Evolutionary conservation across 2,888 invertebrate species (phyloP), one percentile per base, ranked within the genome.

Genomic region (Chaitophorus viminalis): DNA sequence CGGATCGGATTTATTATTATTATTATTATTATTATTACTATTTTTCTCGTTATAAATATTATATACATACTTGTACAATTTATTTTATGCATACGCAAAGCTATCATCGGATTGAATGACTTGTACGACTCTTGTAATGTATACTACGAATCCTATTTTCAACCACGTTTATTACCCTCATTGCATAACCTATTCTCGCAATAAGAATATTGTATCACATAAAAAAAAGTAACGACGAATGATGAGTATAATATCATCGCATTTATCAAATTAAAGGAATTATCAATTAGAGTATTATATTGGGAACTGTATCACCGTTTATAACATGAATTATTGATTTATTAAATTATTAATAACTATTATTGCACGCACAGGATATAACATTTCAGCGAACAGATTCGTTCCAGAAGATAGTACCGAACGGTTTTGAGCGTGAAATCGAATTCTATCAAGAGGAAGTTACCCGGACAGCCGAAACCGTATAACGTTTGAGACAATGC

Each of bases 1-100:
- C 84, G 76, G 75, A 76, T 83, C 65, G 83, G 25, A 46, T 76
- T 76, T 31, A 29, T 74, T 52, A 82, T 72, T 54, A 46, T 82
- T 46, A 25, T 70, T 46, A 82, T 31, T 70, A 70, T 74, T 74
- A 83, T 54, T 46, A 46, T 14, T 11, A 46, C 33, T 65, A 39
- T 79, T 79, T 79, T 68, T 79, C 29, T 70, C 14, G 17, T 17
- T 31, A 31, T 29, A 29, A 17, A 70, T 29, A 46, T 46, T 46
- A 65, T 36, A 65, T 9, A 17, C 36, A 29, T 60, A 33, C 29
- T 17, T 11, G 29, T 46, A 70, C 25, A 9, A 9, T 46, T 52
- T 25, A 11, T 25, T 46, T 70, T 82, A 31, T 21, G 4, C 14
- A 11, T 81, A 39, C 39, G 65, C 9, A 75, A n/a, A 39, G 17